Evolutionary conservation across 2,113 vertebrate species (phyloP), one percentile per base, ranked within the genome.

Genomic region (Rhea americana): DNA sequence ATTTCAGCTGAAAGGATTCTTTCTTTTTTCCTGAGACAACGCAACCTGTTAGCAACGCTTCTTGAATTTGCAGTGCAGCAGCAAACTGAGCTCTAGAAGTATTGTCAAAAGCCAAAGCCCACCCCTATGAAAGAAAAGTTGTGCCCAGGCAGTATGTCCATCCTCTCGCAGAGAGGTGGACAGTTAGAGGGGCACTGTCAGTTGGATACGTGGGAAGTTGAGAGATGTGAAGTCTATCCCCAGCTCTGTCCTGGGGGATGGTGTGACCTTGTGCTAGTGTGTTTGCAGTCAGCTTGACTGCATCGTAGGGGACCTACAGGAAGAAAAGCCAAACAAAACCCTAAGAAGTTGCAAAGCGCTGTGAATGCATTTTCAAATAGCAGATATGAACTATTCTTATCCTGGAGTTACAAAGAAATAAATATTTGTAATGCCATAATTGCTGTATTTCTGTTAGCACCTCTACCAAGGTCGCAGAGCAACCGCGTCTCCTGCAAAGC

Each of bases 91-190:
- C 39, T 53, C 66, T 4, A 35, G 39, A 39, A 92, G 9, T n/a
- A 73, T 62, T 92, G 86, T 74, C 91, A 93, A 71, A 17, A 61
- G 28, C 51, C 73, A 58, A n/a, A 77, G 39, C 51, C 48, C 59
- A 65, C 50, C 28, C 41, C 25, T 71, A 59, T 39, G 17, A 55
- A 80, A 62, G 61, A 15, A 0, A 5, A 10, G 20, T 12, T 39
- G 30, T 84, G 45, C 48, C 65, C 87, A 78, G 26, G 72, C 17
- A 39, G 62, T 26, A 25, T 16, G 2, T 66, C 18, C 41, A 26
- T 58, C 17, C 20, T 84, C 16, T 82, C n/a, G 10, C 9, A 26
- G 70, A 43, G 61, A 75, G 53, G 37, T 2, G 2, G 43, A 41
- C 0, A 1, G 45, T 85, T 70, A 65, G 76, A 86, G 7, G 24